Evolutionary conservation across 2,113 vertebrate species (phyloP).

Genomic region (Perccottus glenii): DNA sequence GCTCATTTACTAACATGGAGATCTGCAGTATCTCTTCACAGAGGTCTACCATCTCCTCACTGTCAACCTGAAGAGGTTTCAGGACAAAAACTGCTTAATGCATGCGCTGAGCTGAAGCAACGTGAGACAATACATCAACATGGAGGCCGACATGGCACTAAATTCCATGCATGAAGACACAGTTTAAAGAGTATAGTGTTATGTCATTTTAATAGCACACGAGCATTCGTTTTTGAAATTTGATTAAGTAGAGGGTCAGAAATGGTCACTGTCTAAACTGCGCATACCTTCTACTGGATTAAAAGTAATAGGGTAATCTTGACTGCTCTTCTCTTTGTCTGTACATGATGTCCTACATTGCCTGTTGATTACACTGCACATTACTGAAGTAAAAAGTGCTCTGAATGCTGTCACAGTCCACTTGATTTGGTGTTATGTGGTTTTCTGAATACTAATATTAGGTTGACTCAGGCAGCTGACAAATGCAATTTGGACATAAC

Average conservation of each 20-base stretch:
- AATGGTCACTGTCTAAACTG: neutral
- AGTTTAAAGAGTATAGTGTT: too few relatives aligned
- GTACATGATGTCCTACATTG: neutral
- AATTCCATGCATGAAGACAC: conserved; percentile 18
- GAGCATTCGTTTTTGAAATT: too few relatives aligned
- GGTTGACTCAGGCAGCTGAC: too few relatives aligned
- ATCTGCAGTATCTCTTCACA: conserved; percentile 95
- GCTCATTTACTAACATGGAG: conserved; percentile 97
- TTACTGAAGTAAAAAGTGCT: too few relatives aligned
- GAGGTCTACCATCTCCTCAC: conserved; percentile 87
- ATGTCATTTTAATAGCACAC: too few relatives aligned
- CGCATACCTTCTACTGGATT: neutral
- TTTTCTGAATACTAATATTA: too few relatives aligned
- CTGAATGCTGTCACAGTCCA: too few relatives aligned
- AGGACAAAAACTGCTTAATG: neutral
- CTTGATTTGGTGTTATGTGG: too few relatives aligned
- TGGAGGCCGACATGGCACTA: neutral
- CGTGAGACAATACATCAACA: too few relatives aligned
- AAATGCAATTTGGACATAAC: too few relatives aligned
- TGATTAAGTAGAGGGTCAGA: too few relatives aligned
- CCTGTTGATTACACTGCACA: too few relatives aligned
- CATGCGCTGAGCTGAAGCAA: neutral
- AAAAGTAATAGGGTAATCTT: conserved; percentile 9
- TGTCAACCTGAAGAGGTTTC: conserved; percentile 83
- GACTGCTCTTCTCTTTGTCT: conserved; percentile 17